Conservation (phyloP, 2,888 invertebrate species). For the Tanypteryx hageni region DNA sequence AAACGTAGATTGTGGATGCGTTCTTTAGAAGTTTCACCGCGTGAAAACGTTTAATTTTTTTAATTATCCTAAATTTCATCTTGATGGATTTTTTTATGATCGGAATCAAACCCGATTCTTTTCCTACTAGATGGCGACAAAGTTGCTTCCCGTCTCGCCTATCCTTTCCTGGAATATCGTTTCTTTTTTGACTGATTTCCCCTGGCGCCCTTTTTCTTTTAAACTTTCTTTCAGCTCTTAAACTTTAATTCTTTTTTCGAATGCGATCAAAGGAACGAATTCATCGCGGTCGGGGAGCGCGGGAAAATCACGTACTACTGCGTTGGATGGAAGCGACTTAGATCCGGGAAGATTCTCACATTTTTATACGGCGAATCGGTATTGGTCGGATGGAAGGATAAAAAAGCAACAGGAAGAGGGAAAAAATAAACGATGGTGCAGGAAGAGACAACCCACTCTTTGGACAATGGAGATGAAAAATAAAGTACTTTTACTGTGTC, state of each 20-base stretch:
- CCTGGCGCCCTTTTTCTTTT: neutral
- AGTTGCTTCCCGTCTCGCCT: too few species aligned
- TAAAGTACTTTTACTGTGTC: too few species aligned
- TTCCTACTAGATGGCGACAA: too few species aligned
- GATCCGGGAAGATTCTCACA: conserved; percentile 8
- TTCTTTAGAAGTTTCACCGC: too few species aligned
- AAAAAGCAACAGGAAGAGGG: neutral
- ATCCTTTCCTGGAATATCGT: neutral
- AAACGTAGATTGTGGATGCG: too few species aligned
- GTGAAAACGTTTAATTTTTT: too few species aligned
- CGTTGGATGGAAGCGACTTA: neutral
- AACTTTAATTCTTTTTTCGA: neutral
- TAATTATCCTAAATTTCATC: too few species aligned
- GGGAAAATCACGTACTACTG: conserved; percentile 23
- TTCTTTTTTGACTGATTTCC: neutral
- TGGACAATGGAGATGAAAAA: too few species aligned
- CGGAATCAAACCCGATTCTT: too few species aligned
- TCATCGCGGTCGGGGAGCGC: neutral
- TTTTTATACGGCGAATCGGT: neutral
- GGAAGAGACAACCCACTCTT: too few species aligned
- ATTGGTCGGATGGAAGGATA: neutral
- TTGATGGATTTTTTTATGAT: too few species aligned
- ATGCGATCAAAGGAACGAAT: neutral
- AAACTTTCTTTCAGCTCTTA: neutral
- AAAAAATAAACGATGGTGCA: too few species aligned